Evolutionary conservation across 2,888 invertebrate species (phyloP).

Genomic region (Melipona bicolor): DNA sequence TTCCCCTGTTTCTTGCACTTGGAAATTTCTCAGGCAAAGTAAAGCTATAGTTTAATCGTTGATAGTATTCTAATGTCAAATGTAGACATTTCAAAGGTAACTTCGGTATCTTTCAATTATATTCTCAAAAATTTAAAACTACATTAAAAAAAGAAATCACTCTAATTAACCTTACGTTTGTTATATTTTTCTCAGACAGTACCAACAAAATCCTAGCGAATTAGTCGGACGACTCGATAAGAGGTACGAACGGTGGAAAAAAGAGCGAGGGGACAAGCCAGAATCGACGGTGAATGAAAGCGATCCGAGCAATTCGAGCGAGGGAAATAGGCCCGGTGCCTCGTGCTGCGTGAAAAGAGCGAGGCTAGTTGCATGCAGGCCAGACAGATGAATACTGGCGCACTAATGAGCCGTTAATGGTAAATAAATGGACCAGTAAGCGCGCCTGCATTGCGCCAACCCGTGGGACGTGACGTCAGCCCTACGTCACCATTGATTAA

Average conservation of each 20-base stretch:
- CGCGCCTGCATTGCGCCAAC: slow-evolving; percentile 73
- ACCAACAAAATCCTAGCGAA: not conserved
- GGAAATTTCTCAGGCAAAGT: no score
- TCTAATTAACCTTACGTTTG: no score
- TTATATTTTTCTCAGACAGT: no score
- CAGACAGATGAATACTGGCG: slow-evolving; percentile 66
- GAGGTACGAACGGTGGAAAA: not conserved
- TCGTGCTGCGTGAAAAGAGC: slow-evolving; percentile 51
- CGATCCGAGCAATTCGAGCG: slow-evolving; percentile 35
- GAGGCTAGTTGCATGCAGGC: slow-evolving; percentile 50
- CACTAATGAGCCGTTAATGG: slow-evolving; percentile 82
- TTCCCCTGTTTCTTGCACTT: no score
- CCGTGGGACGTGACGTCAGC: slow-evolving; percentile 75
- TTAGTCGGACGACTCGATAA: not conserved
- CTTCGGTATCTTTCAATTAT: no score
- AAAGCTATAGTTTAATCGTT: no score
- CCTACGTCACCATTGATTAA: slow-evolving; percentile 79
- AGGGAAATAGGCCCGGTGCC: slow-evolving; percentile 36
- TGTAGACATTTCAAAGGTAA: no score
- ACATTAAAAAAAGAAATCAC: no score
- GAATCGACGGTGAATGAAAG: slow-evolving; percentile 19
- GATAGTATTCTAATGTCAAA: no score
- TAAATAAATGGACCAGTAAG: slow-evolving; percentile 79
- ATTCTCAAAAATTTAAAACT: no score
- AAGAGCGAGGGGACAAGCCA: not conserved